Base-by-base conservation (phyloP, 2,113 vertebrate species). In the Archilochus colubris region DNA sequence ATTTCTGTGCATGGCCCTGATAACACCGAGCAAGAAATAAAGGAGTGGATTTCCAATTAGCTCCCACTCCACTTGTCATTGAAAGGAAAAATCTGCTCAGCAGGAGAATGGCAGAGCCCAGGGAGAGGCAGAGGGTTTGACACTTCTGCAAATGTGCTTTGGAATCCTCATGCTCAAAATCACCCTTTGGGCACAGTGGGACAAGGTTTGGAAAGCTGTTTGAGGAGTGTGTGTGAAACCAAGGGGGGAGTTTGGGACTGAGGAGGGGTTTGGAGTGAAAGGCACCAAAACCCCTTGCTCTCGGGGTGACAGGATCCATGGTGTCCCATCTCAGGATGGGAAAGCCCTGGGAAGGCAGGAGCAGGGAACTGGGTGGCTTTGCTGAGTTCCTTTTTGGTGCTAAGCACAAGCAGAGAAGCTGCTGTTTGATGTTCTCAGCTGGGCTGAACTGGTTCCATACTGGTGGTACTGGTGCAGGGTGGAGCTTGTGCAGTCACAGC, bases 241-340 rank as follows among this genome's bases (percentile, higher is more conserved):
- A 95, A 92, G n/a, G 51, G 23, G 5, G 73, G 94, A 73, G 89
- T 92, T 96, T 50, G 5, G 81, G 93, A 86, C 66, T 78, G 91
- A 87, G 95, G 88, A 92, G 89, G 70, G 85, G 77, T 93, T 96
- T 91, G 76, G 89, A 96, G 95, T 94, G 79, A 86, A 76, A 92
- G 78, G 91, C 87, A 68, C 79, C 28, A 16, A 62, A 27, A 48
- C 28, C 54, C 51, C 61, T 86, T 10, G 11, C 84, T 50, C 88
- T 74, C 51, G 36, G 38, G 30, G 53, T 16, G 25, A 69, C 67
- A 14, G 50, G 84, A 67, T 17, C 38, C 38, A 40, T 40, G 38
- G 38, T 40, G 38, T 40, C 38, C 38, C 38, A 40, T 40, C 38
- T 33, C 33, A 14, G 50, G 84, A 67, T 17, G 53, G 72, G 89